Base-by-base conservation (phyloP, 2,797 vertebrate genomes). In the Acanthornis magna region DNA sequence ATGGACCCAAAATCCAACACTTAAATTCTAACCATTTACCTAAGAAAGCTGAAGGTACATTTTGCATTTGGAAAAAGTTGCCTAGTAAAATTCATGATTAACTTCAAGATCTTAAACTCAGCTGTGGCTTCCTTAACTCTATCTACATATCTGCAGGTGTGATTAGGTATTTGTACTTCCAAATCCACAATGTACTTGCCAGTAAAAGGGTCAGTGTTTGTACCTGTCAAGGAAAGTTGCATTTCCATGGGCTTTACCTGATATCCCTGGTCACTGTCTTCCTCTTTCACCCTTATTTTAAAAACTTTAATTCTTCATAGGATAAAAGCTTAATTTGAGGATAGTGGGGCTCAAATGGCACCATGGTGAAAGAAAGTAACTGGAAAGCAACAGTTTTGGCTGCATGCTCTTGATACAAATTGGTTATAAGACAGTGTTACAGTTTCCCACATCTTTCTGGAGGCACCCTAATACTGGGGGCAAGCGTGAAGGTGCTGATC, bases 121-220 rank as follows among this genome's bases (percentile, higher is more conserved):
- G 22, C 15, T 67, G 15, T 60, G 22, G 12, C 26, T 51, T 58
- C 57, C 38, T 43, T 51, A 32, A 32, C 32, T 22, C 11, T 26
- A n/a, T 29, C 12, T 23, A 29, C 4, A 3, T 30, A 77, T 10
- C 6, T 42, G 34, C 34, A 77, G 25, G 21, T 54, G 11, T 32
- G 22, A 51, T 48, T 8, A 83, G 25, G 2, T 45, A 75, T 34
- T 45, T 40, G 7, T 77, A 55, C 14, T 22, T n/a, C 26, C 12
- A 1, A 17, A 34, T 13, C 42, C 40, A 9, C 26, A 65, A 68
- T 0, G 2, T 9, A 70, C 58, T 60, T 38, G 12, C 11, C 11
- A 67, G 50, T 8, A 51, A 18, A 3, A 10, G 1, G 32, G 51
- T 36, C 32, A 21, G 23, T 32, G 14, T 45, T 47, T 8, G 9